Percentiles rank a stretch among this genome's conserved stretches.
Conservation (phyloP, 2,888 invertebrate genomes). For the Bhutanitis thaidina region DNA sequence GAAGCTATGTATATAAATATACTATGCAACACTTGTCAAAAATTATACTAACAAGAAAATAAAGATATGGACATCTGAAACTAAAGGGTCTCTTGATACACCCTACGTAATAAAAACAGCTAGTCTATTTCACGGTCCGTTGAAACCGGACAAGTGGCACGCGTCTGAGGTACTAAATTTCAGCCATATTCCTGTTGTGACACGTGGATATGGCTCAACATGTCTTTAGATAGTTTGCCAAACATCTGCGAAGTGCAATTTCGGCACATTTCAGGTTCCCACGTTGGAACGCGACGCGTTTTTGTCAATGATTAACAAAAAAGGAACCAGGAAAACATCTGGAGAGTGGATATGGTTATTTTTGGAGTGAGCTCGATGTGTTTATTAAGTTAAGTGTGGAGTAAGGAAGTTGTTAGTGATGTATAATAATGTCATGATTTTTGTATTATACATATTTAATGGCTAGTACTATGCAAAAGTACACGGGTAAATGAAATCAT, state of each 20-base stretch:
- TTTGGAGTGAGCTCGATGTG: conserved; percentile 48
- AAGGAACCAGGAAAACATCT: conserved; percentile 67
- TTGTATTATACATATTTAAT: not conserved
- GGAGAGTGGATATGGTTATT: conserved; percentile 55
- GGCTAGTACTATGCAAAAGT: not conserved
- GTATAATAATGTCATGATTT: not conserved
- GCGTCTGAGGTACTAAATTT: conserved; percentile 46
- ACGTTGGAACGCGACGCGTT: conserved; percentile 63
- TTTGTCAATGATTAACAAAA: conserved; percentile 42
- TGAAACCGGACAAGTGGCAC: conserved; percentile 60
- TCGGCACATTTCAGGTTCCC: conserved; percentile 51
- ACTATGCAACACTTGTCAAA: too few species aligned
- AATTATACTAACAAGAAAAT: too few species aligned
- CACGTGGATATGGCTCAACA: conserved; percentile 48
- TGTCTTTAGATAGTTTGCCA: conserved; percentile 42
- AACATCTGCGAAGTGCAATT: conserved; percentile 58
- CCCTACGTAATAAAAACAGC: conserved; percentile 41
- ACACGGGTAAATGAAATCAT: not conserved
- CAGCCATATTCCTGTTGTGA: conserved; percentile 62
- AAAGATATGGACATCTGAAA: conserved; percentile 16
- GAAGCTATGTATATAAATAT: too few species aligned
- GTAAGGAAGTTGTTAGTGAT: conserved; percentile 45
- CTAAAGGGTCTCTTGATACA: conserved; percentile 25
- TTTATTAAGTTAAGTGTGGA: conserved; percentile 52
- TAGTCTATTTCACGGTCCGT: conserved; percentile 62